phyloP scores from a whole-genome alignment of 2,797 vertebrate genomes.

The Carcharodon carcharias region DNA sequence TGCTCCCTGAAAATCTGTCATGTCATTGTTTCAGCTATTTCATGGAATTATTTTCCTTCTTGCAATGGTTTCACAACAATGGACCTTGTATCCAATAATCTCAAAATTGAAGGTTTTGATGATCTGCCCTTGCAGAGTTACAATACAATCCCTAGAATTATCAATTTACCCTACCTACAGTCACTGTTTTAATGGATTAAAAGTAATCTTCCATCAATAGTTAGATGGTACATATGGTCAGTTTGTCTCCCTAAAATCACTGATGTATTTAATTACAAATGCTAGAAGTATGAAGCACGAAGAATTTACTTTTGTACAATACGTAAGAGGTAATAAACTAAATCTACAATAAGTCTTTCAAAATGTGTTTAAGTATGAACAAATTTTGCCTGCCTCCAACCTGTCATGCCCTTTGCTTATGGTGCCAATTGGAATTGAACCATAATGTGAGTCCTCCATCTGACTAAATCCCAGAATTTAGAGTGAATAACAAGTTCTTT shows the following conservation, averaged over 20 bases:
- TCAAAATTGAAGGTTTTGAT: background rate
- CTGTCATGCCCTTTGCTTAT: too few relatives aligned
- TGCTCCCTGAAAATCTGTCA: background rate
- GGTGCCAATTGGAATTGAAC: too few relatives aligned
- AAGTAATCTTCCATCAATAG: background rate
- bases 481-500: too few relatives aligned
- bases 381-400: background rate
- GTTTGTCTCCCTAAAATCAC: background rate
- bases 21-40: background rate
- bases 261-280: background rate
- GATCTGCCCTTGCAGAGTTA: background rate
- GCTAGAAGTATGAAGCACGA: background rate
- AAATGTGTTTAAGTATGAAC: background rate
- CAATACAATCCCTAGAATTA: background rate
- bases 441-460: too few relatives aligned
- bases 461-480: too few relatives aligned
- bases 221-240: background rate
- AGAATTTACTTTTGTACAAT: background rate
- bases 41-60: background rate
- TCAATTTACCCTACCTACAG: background rate
- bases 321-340: background rate
- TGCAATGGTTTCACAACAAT: background rate
- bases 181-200: background rate
- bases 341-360: background rate
- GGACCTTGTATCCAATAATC: background rate